Conservation (phyloP, 2,888 invertebrate species). For the Nipponacmea schrenckii region DNA sequence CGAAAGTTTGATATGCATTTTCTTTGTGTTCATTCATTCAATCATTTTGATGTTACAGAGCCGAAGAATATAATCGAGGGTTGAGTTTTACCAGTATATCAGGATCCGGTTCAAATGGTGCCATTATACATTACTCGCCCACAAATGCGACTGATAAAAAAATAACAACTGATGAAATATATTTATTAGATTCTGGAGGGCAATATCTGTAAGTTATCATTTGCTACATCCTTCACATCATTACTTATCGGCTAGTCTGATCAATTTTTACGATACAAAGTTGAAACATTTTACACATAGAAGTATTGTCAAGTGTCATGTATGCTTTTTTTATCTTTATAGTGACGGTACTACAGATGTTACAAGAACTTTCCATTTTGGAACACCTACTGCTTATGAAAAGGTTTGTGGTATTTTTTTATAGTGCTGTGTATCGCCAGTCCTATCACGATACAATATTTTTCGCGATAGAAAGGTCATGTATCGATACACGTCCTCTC, state of each 20-base stretch:
- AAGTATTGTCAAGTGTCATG: background rate
- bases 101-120: conserved; percentile 62
- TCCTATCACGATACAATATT: too few species aligned
- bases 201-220: conserved; percentile 59
- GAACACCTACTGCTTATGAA: conserved; percentile 56
- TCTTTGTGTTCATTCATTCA: background rate
- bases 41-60: conserved; percentile 35
- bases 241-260: background rate
- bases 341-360: conserved; percentile 67
- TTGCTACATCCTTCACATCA: background rate
- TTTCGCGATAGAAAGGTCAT: too few species aligned
- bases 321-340: conserved; percentile 14
- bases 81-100: conserved; percentile 65
- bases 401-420: conserved; percentile 53
- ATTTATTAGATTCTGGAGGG: conserved; percentile 65
- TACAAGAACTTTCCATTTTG: conserved; percentile 65
- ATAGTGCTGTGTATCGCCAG: too few species aligned
- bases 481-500: too few species aligned
- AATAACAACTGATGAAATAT: conserved; percentile 58
- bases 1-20: background rate
- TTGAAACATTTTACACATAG: background rate
- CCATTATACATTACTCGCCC: conserved; percentile 65
- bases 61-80: conserved; percentile 56
- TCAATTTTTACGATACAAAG: background rate
- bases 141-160: conserved; percentile 60